Conservation (phyloP, 1,140 invertebrate species). For the Agraylea sexmaculata region DNA sequence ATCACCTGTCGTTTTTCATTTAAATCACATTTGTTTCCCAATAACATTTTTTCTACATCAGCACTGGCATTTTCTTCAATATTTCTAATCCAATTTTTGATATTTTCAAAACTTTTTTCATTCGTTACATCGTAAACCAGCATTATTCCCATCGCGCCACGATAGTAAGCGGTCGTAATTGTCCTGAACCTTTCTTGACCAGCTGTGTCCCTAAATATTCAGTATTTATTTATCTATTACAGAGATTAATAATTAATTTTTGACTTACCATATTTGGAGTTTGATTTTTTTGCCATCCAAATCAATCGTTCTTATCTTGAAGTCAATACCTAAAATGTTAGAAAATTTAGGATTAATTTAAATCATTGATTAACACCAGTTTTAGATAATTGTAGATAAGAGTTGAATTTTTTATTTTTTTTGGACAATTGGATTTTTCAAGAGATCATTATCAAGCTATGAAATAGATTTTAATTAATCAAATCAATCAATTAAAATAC, state of each 20-base stretch:
- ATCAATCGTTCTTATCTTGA: constrained; percentile 98
- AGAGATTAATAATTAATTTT: constrained; percentile 9
- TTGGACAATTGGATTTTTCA: neutral
- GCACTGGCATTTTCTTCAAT: constrained; percentile 99
- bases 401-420: neutral
- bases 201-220: constrained; percentile 69
- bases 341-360: no score
- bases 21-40: constrained; percentile 99
- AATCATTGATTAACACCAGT: no score
- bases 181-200: constrained; percentile 94
- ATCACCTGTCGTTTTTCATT: constrained; percentile 90
- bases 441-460: neutral
- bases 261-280: constrained; percentile 88
- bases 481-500: no score
- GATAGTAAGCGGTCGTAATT: constrained; percentile 95
- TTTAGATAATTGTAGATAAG: neutral
- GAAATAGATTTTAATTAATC: no score
- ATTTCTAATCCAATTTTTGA: constrained; percentile 95
- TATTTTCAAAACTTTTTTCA: constrained; percentile 97
- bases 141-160: constrained; percentile 98
- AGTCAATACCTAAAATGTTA: constrained; percentile 82
- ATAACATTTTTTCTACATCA: constrained; percentile 99
- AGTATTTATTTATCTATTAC: neutral
- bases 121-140: constrained; percentile 97
- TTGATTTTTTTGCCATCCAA: constrained; percentile 96